phyloP scores from a whole-genome alignment of 2,797 vertebrate genomes.

The Huso huso region DNA sequence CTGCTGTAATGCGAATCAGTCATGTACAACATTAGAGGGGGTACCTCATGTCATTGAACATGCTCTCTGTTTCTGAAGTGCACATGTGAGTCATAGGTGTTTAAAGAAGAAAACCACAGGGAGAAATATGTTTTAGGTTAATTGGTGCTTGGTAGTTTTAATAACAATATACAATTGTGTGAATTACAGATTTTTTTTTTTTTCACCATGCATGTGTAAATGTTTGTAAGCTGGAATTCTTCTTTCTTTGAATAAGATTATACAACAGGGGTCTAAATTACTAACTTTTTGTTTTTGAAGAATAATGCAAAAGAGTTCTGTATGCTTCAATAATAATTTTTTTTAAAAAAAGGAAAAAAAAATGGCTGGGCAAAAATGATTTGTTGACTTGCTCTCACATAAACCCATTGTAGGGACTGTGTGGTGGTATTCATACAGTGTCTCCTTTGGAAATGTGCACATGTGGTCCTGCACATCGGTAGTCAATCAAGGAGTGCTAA shows the following conservation, averaged over 20 bases:
- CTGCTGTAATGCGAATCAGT: too few relatives aligned
- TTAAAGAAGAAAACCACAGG: slow-evolving; percentile 1
- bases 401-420: too few relatives aligned
- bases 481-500: too few relatives aligned
- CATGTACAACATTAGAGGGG: too few relatives aligned
- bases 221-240: slow-evolving; percentile 73
- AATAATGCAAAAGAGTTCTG: slow-evolving; percentile 52
- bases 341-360: too few relatives aligned
- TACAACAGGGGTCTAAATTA: slow-evolving; percentile 75
- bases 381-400: too few relatives aligned
- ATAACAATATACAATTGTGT: slow-evolving; percentile 69
- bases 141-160: slow-evolving; percentile 78
- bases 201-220: slow-evolving; percentile 81
- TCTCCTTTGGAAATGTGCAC: too few relatives aligned
- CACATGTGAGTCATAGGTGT: slow-evolving; percentile 64
- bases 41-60: too few relatives aligned
- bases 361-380: too few relatives aligned
- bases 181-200: slow-evolving; percentile 53
- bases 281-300: slow-evolving; percentile 76
- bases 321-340: slow-evolving; percentile 20
- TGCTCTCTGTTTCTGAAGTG: too few relatives aligned
- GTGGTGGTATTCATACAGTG: too few relatives aligned
- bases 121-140: slow-evolving; percentile 62
- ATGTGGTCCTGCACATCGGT: too few relatives aligned
- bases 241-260: slow-evolving; percentile 28